These are phyloP conservation scores for Anaspis maculata DNA, from an alignment of 2,888 invertebrate species.

Conservation along the genomic window DNA sequence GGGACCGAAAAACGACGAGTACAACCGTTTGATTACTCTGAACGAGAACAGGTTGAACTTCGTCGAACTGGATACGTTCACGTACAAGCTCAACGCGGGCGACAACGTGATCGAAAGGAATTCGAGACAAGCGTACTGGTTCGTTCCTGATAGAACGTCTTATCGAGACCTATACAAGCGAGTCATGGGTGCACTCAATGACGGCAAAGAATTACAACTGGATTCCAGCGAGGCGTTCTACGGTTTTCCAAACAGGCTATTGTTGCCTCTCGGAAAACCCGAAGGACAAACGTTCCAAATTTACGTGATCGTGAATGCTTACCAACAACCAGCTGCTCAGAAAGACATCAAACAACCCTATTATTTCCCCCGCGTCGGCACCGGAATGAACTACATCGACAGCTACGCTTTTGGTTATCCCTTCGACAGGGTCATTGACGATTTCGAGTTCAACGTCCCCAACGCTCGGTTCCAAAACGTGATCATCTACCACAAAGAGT, in stretches of 20 bases:
- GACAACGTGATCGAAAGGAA: slow-evolving; percentile 59
- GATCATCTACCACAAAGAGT: slow-evolving; percentile 6
- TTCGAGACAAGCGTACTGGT: slow-evolving; percentile 57
- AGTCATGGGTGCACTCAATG: slow-evolving; percentile 45
- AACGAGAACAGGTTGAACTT: slow-evolving; percentile 52
- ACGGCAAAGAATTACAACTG: slow-evolving; percentile 42
- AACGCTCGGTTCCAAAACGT: slow-evolving; percentile 9
- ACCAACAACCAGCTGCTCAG: slow-evolving; percentile 2
- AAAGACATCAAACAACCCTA: slow-evolving; percentile 2
- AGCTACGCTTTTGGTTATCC: slow-evolving; percentile 8
- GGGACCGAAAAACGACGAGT: slow-evolving; percentile 60
- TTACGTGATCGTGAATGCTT: slow-evolving; percentile 8
- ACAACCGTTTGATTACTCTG: slow-evolving; percentile 45
- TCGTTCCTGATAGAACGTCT: slow-evolving; percentile 54
- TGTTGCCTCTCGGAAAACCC: slow-evolving; percentile 6
- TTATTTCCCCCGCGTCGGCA: slow-evolving; percentile 8
- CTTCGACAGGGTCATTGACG: slow-evolving; percentile 6
- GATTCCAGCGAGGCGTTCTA: slow-evolving; percentile 11
- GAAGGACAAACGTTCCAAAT: slow-evolving; percentile 8
- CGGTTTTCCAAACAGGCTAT: slow-evolving; percentile 6
- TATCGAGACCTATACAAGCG: slow-evolving; percentile 55
- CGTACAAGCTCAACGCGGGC: slow-evolving; percentile 53
- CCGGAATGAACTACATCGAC: slow-evolving; percentile 9
- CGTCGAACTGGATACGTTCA: slow-evolving; percentile 52
- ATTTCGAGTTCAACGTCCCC: slow-evolving; percentile 4